phyloP scores from a whole-genome alignment of 1,140 invertebrate genomes.

The Liolophura sinensis region DNA sequence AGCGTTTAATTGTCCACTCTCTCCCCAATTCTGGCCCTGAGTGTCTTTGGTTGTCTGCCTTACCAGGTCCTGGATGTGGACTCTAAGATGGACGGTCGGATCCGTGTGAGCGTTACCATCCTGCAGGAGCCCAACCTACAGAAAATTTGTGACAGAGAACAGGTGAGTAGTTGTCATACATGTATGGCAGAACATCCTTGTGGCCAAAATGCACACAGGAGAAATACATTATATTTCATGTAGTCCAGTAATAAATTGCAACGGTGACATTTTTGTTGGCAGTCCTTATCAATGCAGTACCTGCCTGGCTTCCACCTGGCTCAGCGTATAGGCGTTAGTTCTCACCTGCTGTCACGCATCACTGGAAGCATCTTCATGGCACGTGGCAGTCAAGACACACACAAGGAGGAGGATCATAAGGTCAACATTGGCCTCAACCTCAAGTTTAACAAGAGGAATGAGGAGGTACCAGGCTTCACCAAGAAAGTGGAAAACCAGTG shows the following conservation, averaged over 20 bases:
- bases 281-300: conserved; percentile 29
- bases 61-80: conserved; percentile 23
- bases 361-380: conserved; percentile 79
- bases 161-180: conserved; percentile 13
- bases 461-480: conserved; percentile 77
- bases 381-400: conserved; percentile 31
- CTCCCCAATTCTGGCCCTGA: too few relatives aligned
- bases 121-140: conserved; percentile 29
- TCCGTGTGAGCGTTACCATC: conserved; percentile 31
- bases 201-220: background rate
- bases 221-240: background rate
- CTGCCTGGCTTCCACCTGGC: conserved; percentile 56
- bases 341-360: conserved; percentile 76
- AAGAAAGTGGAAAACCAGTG: conserved; percentile 69
- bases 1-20: too few relatives aligned
- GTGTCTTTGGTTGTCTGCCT: too few relatives aligned
- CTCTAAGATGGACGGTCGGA: conserved; percentile 22
- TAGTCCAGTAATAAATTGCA: background rate
- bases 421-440: conserved; percentile 89
- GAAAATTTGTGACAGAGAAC: conserved; percentile 11
- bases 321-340: conserved; percentile 67
- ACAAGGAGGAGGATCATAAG: conserved; percentile 61
- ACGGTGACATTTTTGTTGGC: too few relatives aligned
- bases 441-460: conserved; percentile 81
- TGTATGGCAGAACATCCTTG: background rate